phyloP scores from a whole-genome alignment of 2,797 vertebrate species.

The Chelonia mydas region DNA sequence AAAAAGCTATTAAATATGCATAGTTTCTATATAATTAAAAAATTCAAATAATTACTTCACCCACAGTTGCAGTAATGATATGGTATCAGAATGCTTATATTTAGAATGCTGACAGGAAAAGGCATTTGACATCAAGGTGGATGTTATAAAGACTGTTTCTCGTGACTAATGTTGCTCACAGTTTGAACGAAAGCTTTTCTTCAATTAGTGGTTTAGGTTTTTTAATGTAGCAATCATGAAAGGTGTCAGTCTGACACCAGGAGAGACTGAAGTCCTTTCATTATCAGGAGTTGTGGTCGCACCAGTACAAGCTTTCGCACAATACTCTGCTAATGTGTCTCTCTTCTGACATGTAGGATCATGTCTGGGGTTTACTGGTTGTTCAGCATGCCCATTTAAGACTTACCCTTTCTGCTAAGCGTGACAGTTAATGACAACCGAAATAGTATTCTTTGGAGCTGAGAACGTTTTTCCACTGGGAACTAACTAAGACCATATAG shows the following conservation, averaged over 20 bases:
- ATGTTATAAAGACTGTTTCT: neutral
- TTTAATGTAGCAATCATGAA: neutral
- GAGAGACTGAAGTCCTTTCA: neutral
- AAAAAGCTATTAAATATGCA: neutral
- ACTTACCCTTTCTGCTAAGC: neutral
- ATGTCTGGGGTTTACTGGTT: neutral
- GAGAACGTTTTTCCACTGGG: neutral
- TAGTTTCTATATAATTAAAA: neutral
- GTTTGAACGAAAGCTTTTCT: neutral
- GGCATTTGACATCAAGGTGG: accelerated
- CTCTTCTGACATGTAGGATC: neutral
- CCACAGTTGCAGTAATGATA: neutral
- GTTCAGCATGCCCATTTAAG: neutral
- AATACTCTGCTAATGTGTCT: neutral
- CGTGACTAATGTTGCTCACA: neutral
- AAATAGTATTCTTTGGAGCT: neutral
- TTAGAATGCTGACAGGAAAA: neutral
- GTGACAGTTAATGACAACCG: neutral
- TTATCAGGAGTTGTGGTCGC: neutral
- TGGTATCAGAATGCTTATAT: neutral
- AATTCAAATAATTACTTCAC: neutral
- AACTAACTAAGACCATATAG: neutral
- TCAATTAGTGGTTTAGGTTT: neutral
- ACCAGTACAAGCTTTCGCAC: neutral
- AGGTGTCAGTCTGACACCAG: neutral